These are phyloP conservation scores for Pantherophis vulpinus DNA, from an alignment of 2,797 vertebrate species.

Conservation along the genomic window DNA sequence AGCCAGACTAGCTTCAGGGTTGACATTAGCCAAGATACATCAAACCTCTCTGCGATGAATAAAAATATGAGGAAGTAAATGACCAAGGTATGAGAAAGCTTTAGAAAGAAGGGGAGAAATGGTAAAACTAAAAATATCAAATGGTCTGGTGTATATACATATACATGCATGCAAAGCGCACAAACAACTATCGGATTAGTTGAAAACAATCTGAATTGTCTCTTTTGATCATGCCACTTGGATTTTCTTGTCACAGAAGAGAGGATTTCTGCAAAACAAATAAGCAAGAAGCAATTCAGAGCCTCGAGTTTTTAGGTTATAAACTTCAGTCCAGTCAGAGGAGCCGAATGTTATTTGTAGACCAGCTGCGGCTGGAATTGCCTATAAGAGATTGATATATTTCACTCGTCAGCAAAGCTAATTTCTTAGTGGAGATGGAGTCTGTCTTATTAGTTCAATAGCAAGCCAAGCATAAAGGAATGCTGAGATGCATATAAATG, in stretches of 20 bases:
- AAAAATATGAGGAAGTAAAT: background rate
- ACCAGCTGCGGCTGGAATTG: rapidly evolving
- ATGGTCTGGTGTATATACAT: too few species aligned
- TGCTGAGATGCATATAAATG: conserved; percentile 7
- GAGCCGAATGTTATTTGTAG: background rate
- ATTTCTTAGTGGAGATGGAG: conserved; percentile 19
- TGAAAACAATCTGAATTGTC: background rate
- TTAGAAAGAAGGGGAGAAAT: background rate
- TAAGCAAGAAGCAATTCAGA: background rate
- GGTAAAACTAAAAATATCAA: background rate
- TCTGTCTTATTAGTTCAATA: conserved; percentile 16
- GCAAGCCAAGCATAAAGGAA: background rate
- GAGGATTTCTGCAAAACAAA: background rate
- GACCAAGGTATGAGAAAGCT: background rate
- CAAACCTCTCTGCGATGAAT: background rate
- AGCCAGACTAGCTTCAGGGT: too few species aligned
- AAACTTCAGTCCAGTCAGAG: background rate
- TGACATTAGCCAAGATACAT: background rate
- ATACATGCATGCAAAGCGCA: background rate
- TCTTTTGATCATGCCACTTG: background rate
- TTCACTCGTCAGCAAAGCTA: conserved; percentile 19
- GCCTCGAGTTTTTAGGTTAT: background rate
- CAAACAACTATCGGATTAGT: background rate
- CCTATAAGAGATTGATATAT: background rate
- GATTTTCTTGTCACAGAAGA: background rate